Evolutionary conservation across 2,888 invertebrate species (phyloP).

Genomic region (Nemotelus nigrinus): DNA sequence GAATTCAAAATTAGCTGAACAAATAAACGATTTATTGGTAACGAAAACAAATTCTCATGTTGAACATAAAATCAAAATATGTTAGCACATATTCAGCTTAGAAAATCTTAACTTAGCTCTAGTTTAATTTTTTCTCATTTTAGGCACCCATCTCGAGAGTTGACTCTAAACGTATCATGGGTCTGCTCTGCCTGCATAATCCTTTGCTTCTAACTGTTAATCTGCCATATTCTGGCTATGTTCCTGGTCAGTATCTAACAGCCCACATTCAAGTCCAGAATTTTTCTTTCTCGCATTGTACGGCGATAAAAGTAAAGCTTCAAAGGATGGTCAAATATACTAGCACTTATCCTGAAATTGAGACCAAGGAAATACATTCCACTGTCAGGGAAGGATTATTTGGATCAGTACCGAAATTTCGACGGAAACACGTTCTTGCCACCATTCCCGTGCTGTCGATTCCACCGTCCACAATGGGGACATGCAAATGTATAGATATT

Average conservation of each 20-base stretch:
- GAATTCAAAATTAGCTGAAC: too few relatives aligned
- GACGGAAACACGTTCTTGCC: constrained; percentile 72
- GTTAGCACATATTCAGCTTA: too few relatives aligned
- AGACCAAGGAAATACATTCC: constrained; percentile 62
- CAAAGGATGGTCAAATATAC: constrained; percentile 70
- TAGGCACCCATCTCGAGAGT: constrained; percentile 9
- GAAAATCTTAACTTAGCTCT: too few relatives aligned
- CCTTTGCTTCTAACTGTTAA: constrained; percentile 7
- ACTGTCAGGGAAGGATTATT: constrained; percentile 62
- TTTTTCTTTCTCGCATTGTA: constrained; percentile 75
- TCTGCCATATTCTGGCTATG: constrained; percentile 78
- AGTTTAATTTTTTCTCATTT: too few relatives aligned
- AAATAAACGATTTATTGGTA: too few relatives aligned
- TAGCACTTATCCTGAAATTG: constrained; percentile 62
- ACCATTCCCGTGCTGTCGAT: constrained; percentile 75
- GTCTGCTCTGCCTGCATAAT: background rate
- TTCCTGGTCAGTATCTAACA: constrained; percentile 79
- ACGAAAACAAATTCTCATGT: too few relatives aligned
- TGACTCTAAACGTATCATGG: constrained; percentile 20
- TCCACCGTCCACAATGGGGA: constrained; percentile 79
- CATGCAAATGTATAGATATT: constrained; percentile 78
- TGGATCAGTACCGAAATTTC: constrained; percentile 72
- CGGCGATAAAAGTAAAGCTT: constrained; percentile 71
- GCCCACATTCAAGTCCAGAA: constrained; percentile 78
- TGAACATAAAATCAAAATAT: too few relatives aligned